phyloP scores from a whole-genome alignment of 2,888 invertebrate genomes.

The Fragum sueziense region DNA sequence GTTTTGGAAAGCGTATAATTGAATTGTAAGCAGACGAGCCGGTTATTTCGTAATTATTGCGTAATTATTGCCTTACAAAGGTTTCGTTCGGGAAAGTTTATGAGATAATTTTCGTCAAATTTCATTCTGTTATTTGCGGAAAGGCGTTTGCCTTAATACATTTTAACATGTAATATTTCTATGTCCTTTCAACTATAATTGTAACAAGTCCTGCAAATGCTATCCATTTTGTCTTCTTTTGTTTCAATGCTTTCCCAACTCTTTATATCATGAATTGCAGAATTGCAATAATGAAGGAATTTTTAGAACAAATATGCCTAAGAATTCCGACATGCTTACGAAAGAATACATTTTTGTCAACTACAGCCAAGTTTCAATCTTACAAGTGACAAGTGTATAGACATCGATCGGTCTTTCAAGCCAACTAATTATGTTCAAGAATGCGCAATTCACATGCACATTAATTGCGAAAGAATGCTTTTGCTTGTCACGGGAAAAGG shows the following conservation, averaged over 20 bases:
- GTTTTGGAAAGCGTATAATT: not conserved
- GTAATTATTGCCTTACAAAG: conserved; percentile 1
- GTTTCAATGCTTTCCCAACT: too few species aligned
- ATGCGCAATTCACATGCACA: too few species aligned
- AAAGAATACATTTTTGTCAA: too few species aligned
- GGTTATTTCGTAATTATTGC: not conserved
- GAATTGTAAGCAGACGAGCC: not conserved
- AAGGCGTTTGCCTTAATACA: not conserved
- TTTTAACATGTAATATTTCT: not conserved
- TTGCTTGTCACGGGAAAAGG: not conserved
- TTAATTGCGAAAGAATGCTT: too few species aligned
- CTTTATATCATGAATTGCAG: too few species aligned
- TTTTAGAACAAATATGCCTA: too few species aligned
- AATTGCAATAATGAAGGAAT: too few species aligned
- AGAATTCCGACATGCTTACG: too few species aligned
- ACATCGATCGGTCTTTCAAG: not conserved
- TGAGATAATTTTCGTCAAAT: conserved; percentile 12
- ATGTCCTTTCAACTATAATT: too few species aligned
- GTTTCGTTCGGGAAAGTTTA: not conserved
- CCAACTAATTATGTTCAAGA: not conserved
- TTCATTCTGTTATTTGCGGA: conserved; percentile 2
- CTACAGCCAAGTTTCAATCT: not conserved
- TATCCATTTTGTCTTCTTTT: too few species aligned
- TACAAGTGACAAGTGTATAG: not conserved
- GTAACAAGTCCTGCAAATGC: too few species aligned